These are phyloP conservation scores for Thyatira batis DNA, from an alignment of 2,888 invertebrate genomes.

Conservation along the genomic window DNA sequence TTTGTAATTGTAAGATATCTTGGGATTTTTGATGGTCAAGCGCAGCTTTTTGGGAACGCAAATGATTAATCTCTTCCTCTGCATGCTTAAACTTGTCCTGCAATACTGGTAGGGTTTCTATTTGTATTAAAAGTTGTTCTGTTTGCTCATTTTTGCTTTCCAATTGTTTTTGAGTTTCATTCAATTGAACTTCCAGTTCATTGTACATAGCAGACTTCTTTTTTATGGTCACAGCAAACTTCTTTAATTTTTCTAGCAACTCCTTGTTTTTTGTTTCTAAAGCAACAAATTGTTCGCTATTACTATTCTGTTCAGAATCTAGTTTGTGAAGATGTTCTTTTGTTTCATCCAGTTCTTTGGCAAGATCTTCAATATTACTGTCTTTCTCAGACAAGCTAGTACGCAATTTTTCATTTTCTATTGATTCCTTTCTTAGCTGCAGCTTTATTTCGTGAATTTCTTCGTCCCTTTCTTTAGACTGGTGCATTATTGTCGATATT, in stretches of 20 bases:
- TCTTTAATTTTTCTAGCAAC: slow-evolving; percentile 89
- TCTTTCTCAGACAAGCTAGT: slow-evolving; percentile 80
- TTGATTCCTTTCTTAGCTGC: slow-evolving; percentile 81
- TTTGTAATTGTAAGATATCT: slow-evolving; percentile 44
- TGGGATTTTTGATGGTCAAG: slow-evolving; percentile 56
- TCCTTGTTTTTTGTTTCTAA: slow-evolving; percentile 85
- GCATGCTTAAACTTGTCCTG: slow-evolving; percentile 67
- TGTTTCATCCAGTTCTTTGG: slow-evolving; percentile 70
- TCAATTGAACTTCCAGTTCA: slow-evolving; percentile 83
- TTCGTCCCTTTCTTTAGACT: slow-evolving; percentile 81
- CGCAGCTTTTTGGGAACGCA: slow-evolving; percentile 51
- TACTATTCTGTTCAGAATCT: slow-evolving; percentile 66
- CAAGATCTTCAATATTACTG: slow-evolving; percentile 67
- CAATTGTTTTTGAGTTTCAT: slow-evolving; percentile 59
- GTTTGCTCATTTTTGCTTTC: slow-evolving; percentile 53
- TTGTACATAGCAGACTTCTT: slow-evolving; percentile 85
- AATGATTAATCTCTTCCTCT: slow-evolving; percentile 63
- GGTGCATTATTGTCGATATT: slow-evolving; percentile 62
- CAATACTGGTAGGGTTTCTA: slow-evolving; percentile 59
- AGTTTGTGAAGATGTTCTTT: slow-evolving; percentile 62
- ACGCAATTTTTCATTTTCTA: slow-evolving; percentile 84
- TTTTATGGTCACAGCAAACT: slow-evolving; percentile 88
- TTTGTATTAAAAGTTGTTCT: slow-evolving; percentile 60
- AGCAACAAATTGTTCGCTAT: slow-evolving; percentile 53
- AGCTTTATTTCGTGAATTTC: slow-evolving; percentile 80